phyloP scores from a whole-genome alignment of 1,140 invertebrate genomes.

The Lepidurus arcticus region DNA sequence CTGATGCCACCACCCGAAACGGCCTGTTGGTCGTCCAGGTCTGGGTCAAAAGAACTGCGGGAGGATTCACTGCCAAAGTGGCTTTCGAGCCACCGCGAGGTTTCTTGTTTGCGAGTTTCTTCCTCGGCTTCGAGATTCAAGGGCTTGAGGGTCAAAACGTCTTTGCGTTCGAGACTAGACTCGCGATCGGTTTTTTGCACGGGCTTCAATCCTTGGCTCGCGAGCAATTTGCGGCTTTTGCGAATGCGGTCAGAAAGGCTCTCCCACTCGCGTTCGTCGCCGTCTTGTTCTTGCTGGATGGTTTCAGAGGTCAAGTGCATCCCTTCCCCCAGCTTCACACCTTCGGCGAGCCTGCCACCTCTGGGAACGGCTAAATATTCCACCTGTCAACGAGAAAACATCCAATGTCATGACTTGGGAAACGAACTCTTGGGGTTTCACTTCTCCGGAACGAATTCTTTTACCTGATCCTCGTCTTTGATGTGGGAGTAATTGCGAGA shows the following conservation, averaged over 20 bases:
- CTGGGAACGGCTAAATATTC: constrained; percentile 43
- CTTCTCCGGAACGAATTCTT: too few species aligned
- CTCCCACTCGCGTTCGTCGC: constrained; percentile 63
- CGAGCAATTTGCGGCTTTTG: constrained; percentile 51
- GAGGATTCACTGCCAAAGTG: constrained; percentile 71
- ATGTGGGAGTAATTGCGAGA: constrained; percentile 50
- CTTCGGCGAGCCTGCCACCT: constrained; percentile 40
- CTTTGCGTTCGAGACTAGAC: constrained; percentile 56
- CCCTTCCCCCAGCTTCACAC: constrained; percentile 41
- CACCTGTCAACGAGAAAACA: constrained; percentile 35
- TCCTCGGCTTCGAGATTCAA: constrained; percentile 79
- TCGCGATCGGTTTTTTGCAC: constrained; percentile 36
- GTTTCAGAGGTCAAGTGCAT: constrained; percentile 41
- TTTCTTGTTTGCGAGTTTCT: constrained; percentile 78
- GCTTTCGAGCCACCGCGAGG: constrained; percentile 79
- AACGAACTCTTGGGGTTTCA: not conserved
- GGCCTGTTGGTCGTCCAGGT: constrained; percentile 37
- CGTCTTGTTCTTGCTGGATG: constrained; percentile 48
- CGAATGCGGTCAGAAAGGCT: constrained; percentile 65
- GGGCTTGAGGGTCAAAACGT: constrained; percentile 69
- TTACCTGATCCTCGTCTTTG: constrained; percentile 44
- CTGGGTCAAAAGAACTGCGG: constrained; percentile 38
- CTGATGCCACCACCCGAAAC: constrained; percentile 58
- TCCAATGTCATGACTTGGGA: not conserved
- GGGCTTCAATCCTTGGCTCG: constrained; percentile 41